Evolutionary conservation across 2,797 vertebrate species (phyloP), one percentile per base, ranked within the genome.

Genomic region (Columba guinea): DNA sequence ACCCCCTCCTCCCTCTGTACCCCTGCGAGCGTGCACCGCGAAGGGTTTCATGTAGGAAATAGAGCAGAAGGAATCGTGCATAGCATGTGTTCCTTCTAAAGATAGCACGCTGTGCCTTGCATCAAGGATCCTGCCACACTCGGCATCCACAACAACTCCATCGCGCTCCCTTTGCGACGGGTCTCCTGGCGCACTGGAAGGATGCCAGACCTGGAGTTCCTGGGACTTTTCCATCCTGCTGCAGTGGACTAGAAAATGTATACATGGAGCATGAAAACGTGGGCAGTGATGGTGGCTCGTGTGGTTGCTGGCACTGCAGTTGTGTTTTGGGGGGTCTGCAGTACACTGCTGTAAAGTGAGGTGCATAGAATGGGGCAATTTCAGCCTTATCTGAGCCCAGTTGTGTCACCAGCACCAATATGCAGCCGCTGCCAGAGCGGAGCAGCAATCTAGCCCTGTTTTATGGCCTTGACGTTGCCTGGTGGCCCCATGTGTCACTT

Each of bases 71-170:
- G 79, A 96, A 95, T 95, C 0, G 69, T 62, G 83, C 80, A 51
- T 44, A 94, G 91, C 96, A 91, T 96, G 96, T 95, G 95, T 74
- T 95, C 93, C 89, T 90, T 88, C 94, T 96, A 96, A 95, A 96
- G 94, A 96, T 94, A 96, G 96, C 91, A 56, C 0, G 63, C 89
- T 82, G 94, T 20, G 44, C 70, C 60, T 76, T 34, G 68, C 90
- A 84, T 18, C 82, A 68, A 55, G 91, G 93, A 62, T 67, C 69
- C 87, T 79, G 91, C 89, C 84, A n/a, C 9, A 1, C 81, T 81
- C 11, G 0, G 77, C 78, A 77, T 68, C 86, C 86, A 1, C 84
- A 32, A 27, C 84, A 27, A 2, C 59, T 49, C 95, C 55, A 3
- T 7, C 0, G 0, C 53, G 28, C 84, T 89, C 84, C 84, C 82